phyloP scores from a whole-genome alignment of 64 coral and sea anemone genomes.

The Stichodactyla mertensii region DNA sequence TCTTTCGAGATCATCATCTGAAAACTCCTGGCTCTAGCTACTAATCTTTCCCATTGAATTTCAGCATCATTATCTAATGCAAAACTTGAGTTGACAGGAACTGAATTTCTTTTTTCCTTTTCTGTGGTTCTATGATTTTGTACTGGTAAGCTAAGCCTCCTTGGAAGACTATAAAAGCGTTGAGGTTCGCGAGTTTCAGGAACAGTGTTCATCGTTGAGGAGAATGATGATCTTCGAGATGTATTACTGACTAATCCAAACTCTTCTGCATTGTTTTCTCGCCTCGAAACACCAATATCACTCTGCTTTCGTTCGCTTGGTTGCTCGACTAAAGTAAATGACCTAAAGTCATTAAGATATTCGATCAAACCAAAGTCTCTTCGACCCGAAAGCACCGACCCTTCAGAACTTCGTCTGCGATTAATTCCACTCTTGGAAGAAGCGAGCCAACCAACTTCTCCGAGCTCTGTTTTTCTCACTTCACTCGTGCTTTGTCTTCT shows the following conservation, averaged over 20 bases:
- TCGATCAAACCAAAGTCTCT: background rate
- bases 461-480: background rate
- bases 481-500: background rate
- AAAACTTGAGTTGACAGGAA: background rate
- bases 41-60: conserved; percentile 12
- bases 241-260: background rate
- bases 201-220: background rate
- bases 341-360: background rate
- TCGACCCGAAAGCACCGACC: background rate
- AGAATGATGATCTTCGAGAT: background rate
- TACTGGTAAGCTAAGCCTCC: background rate
- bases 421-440: background rate
- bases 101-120: background rate
- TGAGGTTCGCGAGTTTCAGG: background rate
- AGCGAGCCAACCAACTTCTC: background rate
- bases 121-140: background rate
- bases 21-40: background rate
- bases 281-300: background rate
- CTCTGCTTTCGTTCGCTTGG: background rate
- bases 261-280: background rate
- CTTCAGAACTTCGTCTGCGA: background rate
- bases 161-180: background rate
- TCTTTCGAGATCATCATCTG: background rate
- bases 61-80: conserved; percentile 1
- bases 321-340: background rate